phyloP scores from a whole-genome alignment of 2,113 vertebrate species.

The Brachyhypopomus gauderio region DNA sequence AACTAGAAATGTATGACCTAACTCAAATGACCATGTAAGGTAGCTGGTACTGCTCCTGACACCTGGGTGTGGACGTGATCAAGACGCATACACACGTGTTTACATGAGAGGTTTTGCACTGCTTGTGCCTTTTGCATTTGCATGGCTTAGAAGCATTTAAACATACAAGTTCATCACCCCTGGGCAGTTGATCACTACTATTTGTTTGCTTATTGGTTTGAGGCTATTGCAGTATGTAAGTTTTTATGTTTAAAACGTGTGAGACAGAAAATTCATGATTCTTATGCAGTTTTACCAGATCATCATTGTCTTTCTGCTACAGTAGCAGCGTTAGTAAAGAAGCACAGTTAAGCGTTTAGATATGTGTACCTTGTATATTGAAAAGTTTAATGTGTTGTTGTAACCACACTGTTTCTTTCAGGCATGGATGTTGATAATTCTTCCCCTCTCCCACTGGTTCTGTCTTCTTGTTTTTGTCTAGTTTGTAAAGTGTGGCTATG shows the following conservation, averaged over 20 bases:
- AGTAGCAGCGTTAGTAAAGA: too few species aligned
- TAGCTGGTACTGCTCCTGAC: not conserved
- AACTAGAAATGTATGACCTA: not conserved
- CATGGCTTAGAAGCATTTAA: too few species aligned
- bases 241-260: too few species aligned
- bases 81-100: too few species aligned
- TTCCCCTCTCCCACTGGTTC: not conserved
- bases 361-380: not conserved
- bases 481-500: slow-evolving; percentile 99
- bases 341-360: too few species aligned
- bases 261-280: too few species aligned
- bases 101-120: too few species aligned
- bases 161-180: not conserved
- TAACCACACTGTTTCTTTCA: not conserved
- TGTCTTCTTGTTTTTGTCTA: slow-evolving; percentile 53
- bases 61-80: too few species aligned
- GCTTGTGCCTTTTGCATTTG: too few species aligned
- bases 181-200: not conserved
- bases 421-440: not conserved
- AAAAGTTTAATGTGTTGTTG: too few species aligned
- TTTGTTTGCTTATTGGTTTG: too few species aligned
- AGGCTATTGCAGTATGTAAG: not conserved
- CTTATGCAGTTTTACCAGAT: not conserved
- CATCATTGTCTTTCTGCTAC: not conserved
- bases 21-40: slow-evolving; percentile 34